Percentiles rank a stretch among this genome's conserved stretches.
Evolutionary conservation across 2,888 invertebrate genomes (phyloP).

Genomic region (Labia minor): DNA sequence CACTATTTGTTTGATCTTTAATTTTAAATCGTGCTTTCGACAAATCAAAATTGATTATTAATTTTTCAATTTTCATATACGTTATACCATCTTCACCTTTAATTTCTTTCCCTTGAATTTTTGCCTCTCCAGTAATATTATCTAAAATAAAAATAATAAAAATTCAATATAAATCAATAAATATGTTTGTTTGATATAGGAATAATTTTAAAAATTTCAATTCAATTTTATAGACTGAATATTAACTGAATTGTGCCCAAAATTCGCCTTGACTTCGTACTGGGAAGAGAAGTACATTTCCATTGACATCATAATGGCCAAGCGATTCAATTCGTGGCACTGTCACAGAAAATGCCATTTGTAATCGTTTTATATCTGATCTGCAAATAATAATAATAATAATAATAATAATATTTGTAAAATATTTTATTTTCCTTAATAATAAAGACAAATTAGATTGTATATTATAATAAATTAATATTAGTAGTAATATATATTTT

Average conservation of each 20-base stretch:
- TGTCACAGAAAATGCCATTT: slow-evolving; percentile 31
- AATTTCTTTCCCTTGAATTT: slow-evolving; percentile 50
- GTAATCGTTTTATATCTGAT: background rate
- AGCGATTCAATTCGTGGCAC: slow-evolving; percentile 62
- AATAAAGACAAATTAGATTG: slow-evolving; percentile 4
- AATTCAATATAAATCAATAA: background rate
- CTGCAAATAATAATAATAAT: background rate
- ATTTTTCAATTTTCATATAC: slow-evolving; percentile 57
- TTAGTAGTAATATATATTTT: slow-evolving; percentile 14
- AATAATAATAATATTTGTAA: too few species aligned
- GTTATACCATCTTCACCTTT: slow-evolving; percentile 40
- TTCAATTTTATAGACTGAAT: slow-evolving; percentile 15
- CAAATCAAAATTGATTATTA: slow-evolving; percentile 58
- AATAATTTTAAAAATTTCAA: background rate
- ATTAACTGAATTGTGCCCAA: slow-evolving; percentile 67
- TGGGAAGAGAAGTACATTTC: slow-evolving; percentile 65
- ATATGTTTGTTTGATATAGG: background rate
- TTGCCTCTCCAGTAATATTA: slow-evolving; percentile 53
- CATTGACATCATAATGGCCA: slow-evolving; percentile 64
- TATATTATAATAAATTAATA: slow-evolving; percentile 16
- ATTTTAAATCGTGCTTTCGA: slow-evolving; percentile 59
- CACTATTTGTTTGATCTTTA: slow-evolving; percentile 59
- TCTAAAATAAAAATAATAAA: slow-evolving; percentile 40
- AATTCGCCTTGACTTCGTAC: slow-evolving; percentile 69
- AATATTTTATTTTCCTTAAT: too few species aligned